A percentile compares a stretch with the other conserved stretches of the same genome.
These are phyloP conservation scores for Geotrypetes seraphini DNA, from an alignment of 2,797 vertebrate species.

Conservation along the genomic window DNA sequence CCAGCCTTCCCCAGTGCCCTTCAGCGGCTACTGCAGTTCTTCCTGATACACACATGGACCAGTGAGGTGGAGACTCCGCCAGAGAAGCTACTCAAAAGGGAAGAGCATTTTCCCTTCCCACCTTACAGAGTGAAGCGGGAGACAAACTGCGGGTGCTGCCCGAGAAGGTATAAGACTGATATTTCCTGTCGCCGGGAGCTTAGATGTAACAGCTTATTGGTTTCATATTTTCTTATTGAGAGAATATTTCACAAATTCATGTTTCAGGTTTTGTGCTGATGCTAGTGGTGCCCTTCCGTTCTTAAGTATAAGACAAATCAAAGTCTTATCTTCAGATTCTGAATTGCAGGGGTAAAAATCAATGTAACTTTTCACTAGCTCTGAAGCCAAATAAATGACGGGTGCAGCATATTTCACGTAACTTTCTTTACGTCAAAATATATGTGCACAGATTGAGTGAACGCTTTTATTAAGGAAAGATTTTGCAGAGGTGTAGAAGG, in stretches of 20 bases:
- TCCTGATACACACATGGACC: constrained; percentile 36
- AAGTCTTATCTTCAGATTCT: too few relatives aligned
- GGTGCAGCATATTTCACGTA: too few relatives aligned
- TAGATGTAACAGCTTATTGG: constrained; percentile 5
- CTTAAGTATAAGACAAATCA: too few relatives aligned
- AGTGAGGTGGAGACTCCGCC: constrained; percentile 20
- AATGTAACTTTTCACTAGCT: too few relatives aligned
- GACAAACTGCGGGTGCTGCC: constrained; percentile 2
- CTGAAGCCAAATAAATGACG: too few relatives aligned
- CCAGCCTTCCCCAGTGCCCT: constrained; percentile 35
- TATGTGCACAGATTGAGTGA: too few relatives aligned
- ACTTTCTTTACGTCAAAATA: too few relatives aligned
- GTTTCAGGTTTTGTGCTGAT: too few relatives aligned
- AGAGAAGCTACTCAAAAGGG: constrained; percentile 14
- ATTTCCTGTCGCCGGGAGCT: neutral
- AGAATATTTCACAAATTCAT: neutral
- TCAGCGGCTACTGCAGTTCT: constrained; percentile 33
- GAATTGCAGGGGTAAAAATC: too few relatives aligned
- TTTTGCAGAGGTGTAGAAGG: too few relatives aligned
- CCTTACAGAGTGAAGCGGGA: constrained; percentile 15
- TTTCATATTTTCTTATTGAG: neutral
- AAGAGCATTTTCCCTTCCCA: constrained; percentile 5
- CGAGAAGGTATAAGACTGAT: neutral
- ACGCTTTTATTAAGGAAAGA: too few relatives aligned
- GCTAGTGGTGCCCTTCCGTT: neutral